phyloP scores from a whole-genome alignment of 1,140 invertebrate genomes.

The Rhagoletis zephyria region DNA sequence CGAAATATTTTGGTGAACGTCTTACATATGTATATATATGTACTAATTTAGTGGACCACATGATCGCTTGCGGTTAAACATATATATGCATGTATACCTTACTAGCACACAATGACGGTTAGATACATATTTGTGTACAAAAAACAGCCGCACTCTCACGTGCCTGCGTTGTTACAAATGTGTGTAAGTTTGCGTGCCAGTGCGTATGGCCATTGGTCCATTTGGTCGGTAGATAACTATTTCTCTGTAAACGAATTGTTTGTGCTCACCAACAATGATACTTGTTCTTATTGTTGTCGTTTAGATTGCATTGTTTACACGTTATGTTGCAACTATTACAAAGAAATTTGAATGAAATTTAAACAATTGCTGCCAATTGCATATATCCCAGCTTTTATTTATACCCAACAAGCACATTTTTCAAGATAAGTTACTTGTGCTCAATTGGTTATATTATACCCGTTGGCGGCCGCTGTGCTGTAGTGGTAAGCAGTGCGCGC shows the following conservation, averaged over 20 bases:
- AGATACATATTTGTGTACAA: too few relatives aligned
- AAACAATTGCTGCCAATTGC: conserved; percentile 12
- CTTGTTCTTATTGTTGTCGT: conserved; percentile 28
- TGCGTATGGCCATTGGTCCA: conserved; percentile 13
- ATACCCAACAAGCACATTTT: background rate
- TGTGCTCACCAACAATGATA: background rate
- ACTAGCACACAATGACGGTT: too few relatives aligned
- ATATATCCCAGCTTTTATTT: background rate
- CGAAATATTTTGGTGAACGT: too few relatives aligned
- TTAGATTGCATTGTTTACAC: conserved; percentile 35
- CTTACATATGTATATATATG: too few relatives aligned
- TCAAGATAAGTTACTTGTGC: background rate
- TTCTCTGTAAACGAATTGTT: conserved; percentile 1
- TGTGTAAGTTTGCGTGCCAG: background rate
- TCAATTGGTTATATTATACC: background rate
- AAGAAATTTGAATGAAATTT: conserved; percentile 20
- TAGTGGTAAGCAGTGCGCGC: too few relatives aligned
- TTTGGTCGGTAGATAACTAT: background rate
- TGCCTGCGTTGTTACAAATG: background rate
- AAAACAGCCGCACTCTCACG: background rate
- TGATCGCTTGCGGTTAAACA: too few relatives aligned
- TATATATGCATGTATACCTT: too few relatives aligned
- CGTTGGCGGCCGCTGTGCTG: too few relatives aligned
- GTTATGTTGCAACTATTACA: conserved; percentile 7
- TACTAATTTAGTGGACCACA: too few relatives aligned